Evolutionary conservation across 2,797 vertebrate genomes (phyloP), one percentile per base, ranked within the genome.

Genomic region (Diplodus puntazzo): DNA sequence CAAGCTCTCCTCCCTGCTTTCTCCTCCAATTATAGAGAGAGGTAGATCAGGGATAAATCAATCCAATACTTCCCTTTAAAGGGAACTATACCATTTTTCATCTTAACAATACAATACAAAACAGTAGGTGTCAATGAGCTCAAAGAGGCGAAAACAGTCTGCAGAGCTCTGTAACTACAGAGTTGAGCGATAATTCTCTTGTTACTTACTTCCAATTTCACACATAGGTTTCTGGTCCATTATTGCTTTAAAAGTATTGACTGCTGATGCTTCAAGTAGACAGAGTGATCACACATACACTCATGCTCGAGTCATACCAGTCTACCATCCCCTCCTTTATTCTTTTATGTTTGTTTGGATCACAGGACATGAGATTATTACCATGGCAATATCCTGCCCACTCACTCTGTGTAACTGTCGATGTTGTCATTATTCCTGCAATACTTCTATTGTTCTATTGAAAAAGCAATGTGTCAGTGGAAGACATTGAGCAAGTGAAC

Each of bases 341-440:
- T 4, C 17, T 67, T 46, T 53, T 20, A 27, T 50, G 43, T 63
- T 34, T 45, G 64, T 67, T 45, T 61, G 69, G 48, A 25, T 61
- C 45, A 57, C 23, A 42, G 59, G 52, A 62, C 3, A 16, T 30
- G 55, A 58, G 11, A 27, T 16, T 49, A 43, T 74, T 21, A 63
- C 70, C 65, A 69, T 74, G 59, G 72, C 30, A 52, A 79, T 59
- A 48, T 18, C 14, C 18, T 42, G 2, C 52, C 39, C 23, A 46
- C 25, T 57, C 48, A 73, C 27, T 27, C 69, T 21, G 57, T 23
- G n/a, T 42, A 10, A 45, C 42, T 30, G 55, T 12, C 1, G 20
- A 43, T 43, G 34, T 9, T 25, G 25, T 43, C 34, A 11, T 39
- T 39, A 39, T 39, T 39, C 50, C 14, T 23, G 14, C 27, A n/a